Evolutionary conservation across 2,113 vertebrate species (phyloP).

Genomic region (Gallinago undulata): DNA sequence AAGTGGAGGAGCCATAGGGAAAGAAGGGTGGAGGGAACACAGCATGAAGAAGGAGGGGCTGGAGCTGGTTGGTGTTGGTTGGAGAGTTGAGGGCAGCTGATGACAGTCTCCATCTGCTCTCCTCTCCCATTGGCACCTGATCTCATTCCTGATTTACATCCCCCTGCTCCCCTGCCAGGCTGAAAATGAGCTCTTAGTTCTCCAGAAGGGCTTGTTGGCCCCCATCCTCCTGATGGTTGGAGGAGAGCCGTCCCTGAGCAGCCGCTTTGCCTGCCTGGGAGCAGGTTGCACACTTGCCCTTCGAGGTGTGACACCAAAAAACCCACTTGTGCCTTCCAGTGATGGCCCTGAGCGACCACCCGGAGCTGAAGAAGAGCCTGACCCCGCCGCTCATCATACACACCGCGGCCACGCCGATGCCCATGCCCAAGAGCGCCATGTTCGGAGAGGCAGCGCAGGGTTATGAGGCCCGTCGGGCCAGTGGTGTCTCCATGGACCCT

Average conservation of each 20-base stretch:
- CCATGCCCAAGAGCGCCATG: slow-evolving; percentile 87
- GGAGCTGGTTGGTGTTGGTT: neutral
- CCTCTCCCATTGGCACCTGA: neutral
- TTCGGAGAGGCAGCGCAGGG: slow-evolving; percentile 73
- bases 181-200: neutral
- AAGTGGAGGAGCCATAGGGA: neutral
- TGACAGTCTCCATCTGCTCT: neutral
- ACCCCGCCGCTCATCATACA: slow-evolving; percentile 95
- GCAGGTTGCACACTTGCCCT: neutral
- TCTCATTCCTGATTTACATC: neutral
- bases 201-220: neutral
- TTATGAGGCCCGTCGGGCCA: slow-evolving; percentile 80
- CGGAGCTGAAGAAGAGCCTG: slow-evolving; percentile 88
- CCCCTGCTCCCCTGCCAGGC: neutral
- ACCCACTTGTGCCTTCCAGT: slow-evolving; percentile 61
- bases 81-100: neutral
- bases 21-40: neutral
- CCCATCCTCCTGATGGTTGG: neutral
- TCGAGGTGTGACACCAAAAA: neutral
- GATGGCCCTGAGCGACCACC: slow-evolving; percentile 87
- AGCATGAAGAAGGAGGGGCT: neutral
- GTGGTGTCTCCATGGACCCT: slow-evolving; percentile 83
- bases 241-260: fast-evolving
- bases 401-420: slow-evolving; percentile 95
- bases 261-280: neutral